Evolutionary conservation across 2,888 invertebrate genomes (phyloP), one percentile per base, ranked within the genome.

Genomic region (Acrocera orbiculus): DNA sequence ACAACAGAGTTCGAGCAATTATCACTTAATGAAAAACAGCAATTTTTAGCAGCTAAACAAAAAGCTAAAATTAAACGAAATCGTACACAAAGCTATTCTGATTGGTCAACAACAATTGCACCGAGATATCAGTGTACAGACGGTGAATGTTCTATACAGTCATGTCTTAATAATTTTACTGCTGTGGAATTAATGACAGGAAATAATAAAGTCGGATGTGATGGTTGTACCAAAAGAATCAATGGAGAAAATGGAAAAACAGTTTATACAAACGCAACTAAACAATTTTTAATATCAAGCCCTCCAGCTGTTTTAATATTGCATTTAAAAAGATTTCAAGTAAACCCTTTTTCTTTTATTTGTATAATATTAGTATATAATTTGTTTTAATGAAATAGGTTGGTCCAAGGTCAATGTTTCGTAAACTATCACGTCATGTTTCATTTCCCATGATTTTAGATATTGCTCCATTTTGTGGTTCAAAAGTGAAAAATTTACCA

Each of bases 251-350:
- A 71, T 36, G 74, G 73, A 13, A 80, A 79, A 52, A 74, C 77
- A 5, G 70, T 85, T 2, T 75, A 78, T 54, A 81, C 82, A 1
- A 76, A 80, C 50, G 80, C 82, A 26, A 80, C 81, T 2, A 81
- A 85, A 54, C 79, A 85, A 46, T 73, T 85, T 57, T 66, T 93
- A 24, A 77, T 98, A 19, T 83, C 82, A 42, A 76, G 76, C 51
- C 90, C 92, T 16, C 96, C 96, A 1, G 82, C 90, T 4, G 79
- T 96, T 33, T 67, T 98, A 2, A 96, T 95, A 34, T 63, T 98
- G 15, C 96, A 98, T 54, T 62, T 98, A 42, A 98, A 98, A 61
- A 65, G 96, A 40, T 98, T 96, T 64, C 90, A 93, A 62, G 39
- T 40, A 27, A 22, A 7, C 8, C 5, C 19, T 7, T 7, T 19